Base-by-base conservation (phyloP, 2,113 vertebrate species). In the Poeciliopsis occidentalis region DNA sequence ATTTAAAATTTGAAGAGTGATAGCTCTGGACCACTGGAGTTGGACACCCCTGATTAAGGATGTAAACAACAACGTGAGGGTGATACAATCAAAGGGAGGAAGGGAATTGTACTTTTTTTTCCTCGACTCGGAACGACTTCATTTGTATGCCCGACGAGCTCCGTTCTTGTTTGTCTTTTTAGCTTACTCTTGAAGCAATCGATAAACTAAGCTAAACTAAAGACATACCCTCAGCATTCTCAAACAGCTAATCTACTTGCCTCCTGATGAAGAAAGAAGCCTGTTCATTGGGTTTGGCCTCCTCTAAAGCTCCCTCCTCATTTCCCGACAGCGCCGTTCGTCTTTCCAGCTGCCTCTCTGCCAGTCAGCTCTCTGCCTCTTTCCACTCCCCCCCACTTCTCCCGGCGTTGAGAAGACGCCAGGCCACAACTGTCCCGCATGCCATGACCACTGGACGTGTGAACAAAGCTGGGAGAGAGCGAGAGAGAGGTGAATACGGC, bases 391-490 rank as follows among this genome's bases (percentile, higher is more conserved):
- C 29, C 61, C 61, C 73, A 75, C 64, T 67, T 64, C 79, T 85
- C 26, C 69, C 81, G 72, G 78, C 71, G 60, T 66, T 80, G 75
- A 70, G 66, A 76, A 85, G 79, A 68, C 78, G 72, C 81, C 78
- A 84, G 83, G 69, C 80, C 77, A 76, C 82, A 73, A 85, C 87
- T 85, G 79, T 89, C 86, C 84, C 74, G 77, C 80, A 83, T 82
- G 81, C 85, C 82, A 87, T 73, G 80, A 85, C 71, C 76, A 66
- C 80, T 82, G 80, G 81, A 89, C 66, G 80, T 88, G 88, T 87
- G 87, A 91, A 90, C 84, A 90, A 91, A 92, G 86, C 87, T 89
- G 19, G 30, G 57, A 66, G 79, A 80, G 75, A 47, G 44, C 29
- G 79, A 78, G 76, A 47, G 44, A 47, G 44, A 47, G 44, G 75